Evolutionary conservation across 2,888 invertebrate genomes (phyloP), one percentile per base, ranked within the genome.

Genomic region (Stomorhina lunata): DNA sequence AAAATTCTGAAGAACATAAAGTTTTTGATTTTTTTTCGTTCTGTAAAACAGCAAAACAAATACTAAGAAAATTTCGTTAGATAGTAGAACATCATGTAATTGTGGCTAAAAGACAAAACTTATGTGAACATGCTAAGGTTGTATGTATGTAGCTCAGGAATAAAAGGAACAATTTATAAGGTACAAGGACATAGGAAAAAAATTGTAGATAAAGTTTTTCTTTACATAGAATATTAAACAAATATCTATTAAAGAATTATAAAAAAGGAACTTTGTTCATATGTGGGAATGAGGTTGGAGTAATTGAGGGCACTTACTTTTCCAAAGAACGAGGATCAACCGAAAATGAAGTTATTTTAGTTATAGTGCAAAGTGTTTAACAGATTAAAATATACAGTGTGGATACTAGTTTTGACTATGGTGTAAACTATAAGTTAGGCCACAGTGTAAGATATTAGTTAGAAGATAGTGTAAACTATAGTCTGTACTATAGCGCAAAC

Each of bases 31-130:
- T 37, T 32, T 22, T 17, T 25, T 4, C 27, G 37, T 15, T 22
- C 29, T 22, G 25, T 12, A 7, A 10, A 72, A 20, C 9, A 65
- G 61, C 53, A 61, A 65, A 25, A 50, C 37, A 77, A 81, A 81
- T 77, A 75, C 45, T 61, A 77, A 81, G 78, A 78, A 71, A 77
- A 69, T 34, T 77, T 61, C 61, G 29, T 50, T 61, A 22, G 32
- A n/a, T n/a, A n/a, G n/a, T n/a, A 77, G 76, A 83, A 84, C 84
- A 84, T 83, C 84, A 81, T 84, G 85, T 85, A 84, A 84, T 84
- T 85, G 84, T 84, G 85, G 84, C 80, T 61, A 84, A n/a, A 73
- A 80, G 76, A 76, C 55, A 71, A 37, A 63, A 84, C 68, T 59
- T 53, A 59, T 34, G 73, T 40, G 20, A 25, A 20, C 40, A 69